A percentile compares a stretch with the other conserved stretches of the same genome.
These are phyloP conservation scores for Lasiurus borealis DNA, from an alignment of 2,113 vertebrate genomes.

Conservation along the genomic window DNA sequence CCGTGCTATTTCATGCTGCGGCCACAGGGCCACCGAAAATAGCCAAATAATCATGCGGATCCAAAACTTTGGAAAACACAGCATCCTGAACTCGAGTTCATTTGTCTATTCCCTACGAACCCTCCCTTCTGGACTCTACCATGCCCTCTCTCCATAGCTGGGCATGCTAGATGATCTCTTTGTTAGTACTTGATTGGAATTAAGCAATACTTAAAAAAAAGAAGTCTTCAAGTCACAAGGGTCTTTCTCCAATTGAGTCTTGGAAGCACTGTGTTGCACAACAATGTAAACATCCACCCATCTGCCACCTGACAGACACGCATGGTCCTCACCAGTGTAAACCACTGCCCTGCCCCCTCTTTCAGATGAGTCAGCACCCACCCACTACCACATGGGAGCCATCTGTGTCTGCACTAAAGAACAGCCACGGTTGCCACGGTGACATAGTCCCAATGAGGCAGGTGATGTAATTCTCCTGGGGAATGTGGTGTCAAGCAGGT, in stretches of 20 bases:
- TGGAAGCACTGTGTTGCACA: accelerated
- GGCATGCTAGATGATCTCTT: not conserved
- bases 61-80: not conserved
- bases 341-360: not conserved
- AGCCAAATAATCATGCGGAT: not conserved
- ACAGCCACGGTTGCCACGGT: not conserved
- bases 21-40: not conserved
- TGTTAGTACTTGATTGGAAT: not conserved
- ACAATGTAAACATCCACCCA: not conserved
- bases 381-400: not conserved
- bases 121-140: not conserved
- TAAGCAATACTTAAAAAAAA: not conserved
- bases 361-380: not conserved
- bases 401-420: not conserved
- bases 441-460: constrained; percentile 49
- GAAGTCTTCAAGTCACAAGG: not conserved
- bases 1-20: not conserved
- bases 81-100: not conserved
- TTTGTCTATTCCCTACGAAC: not conserved
- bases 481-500: not conserved
- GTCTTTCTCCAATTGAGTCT: not conserved
- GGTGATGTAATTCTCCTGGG: constrained; percentile 64
- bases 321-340: not conserved
- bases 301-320: not conserved
- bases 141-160: not conserved